These are phyloP conservation scores for Clavelina lepadiformis DNA, from an alignment of 23 tunicate species.

Conservation along the genomic window DNA sequence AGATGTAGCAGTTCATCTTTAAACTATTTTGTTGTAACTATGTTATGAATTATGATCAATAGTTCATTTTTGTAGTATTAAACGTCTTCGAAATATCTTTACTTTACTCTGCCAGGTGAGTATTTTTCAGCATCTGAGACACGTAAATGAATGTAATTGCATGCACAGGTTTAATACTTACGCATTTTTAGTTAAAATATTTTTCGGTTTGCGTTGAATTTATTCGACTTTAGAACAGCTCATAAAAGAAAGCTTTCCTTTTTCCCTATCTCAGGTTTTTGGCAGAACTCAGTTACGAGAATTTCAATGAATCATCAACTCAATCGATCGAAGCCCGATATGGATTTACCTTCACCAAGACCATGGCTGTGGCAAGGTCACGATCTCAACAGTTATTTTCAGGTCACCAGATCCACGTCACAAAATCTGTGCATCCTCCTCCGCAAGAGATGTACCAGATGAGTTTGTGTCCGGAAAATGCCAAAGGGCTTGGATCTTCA, in stretches of 20 bases:
- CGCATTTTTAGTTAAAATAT: no score
- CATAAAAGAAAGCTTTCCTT: neutral
- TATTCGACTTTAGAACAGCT: neutral
- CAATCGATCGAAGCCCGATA: conserved; percentile 42
- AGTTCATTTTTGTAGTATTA: no score
- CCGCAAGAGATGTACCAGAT: conserved; percentile 68
- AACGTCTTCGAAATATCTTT: no score
- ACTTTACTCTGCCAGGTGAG: no score
- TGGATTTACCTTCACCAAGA: conserved; percentile 40
- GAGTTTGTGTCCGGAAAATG: conserved; percentile 18
- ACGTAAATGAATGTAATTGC: no score
- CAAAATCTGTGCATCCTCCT: conserved; percentile 52
- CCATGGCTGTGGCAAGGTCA: conserved; percentile 22
- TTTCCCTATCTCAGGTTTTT: conserved; percentile 67
- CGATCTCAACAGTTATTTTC: conserved; percentile 22
- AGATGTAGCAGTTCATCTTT: neutral
- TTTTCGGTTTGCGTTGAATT: no score
- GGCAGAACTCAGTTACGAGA: conserved; percentile 47
- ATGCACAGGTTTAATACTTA: no score
- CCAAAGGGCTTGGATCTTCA: conserved; percentile 14
- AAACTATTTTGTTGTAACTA: no score
- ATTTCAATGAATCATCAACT: conserved; percentile 10
- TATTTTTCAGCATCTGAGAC: no score
- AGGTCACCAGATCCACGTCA: conserved; percentile 38
- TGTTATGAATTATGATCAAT: no score